A percentile compares a stretch with the other conserved stretches of the same genome.
Conservation (phyloP, 2,888 invertebrate species). For the Conomelus anceps region DNA sequence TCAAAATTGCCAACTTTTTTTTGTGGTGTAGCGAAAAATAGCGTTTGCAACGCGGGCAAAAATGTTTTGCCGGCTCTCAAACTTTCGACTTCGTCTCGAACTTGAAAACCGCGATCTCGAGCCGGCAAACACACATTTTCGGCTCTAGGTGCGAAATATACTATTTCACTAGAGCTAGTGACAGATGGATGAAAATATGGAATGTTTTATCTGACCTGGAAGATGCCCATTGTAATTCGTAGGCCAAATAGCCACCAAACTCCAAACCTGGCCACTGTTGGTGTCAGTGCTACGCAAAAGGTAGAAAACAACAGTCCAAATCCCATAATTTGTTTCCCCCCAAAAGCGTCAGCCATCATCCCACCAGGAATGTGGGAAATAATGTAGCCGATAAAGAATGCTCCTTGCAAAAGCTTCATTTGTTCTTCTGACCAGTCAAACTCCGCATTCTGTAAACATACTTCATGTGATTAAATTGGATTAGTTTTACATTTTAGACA, state of each 20-base stretch:
- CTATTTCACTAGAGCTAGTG: not conserved
- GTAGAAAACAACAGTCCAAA: slow-evolving; percentile 47
- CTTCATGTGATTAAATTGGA: no score
- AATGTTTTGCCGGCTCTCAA: no score
- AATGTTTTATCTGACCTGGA: not conserved
- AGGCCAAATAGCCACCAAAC: not conserved
- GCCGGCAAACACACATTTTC: no score
- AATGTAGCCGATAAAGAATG: slow-evolving; percentile 21
- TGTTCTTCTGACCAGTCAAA: not conserved
- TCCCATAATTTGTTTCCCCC: slow-evolving; percentile 24
- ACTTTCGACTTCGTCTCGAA: no score
- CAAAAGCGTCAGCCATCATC: slow-evolving; percentile 20
- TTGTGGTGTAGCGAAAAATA: no score
- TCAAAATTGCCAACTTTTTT: no score
- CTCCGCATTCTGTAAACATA: not conserved
- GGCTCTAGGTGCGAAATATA: not conserved
- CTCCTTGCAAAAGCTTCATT: slow-evolving; percentile 5
- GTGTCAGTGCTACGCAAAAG: slow-evolving; percentile 42
- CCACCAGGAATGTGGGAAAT: slow-evolving; percentile 23
- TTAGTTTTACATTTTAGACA: not conserved
- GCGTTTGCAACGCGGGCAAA: no score
- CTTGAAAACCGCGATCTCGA: no score
- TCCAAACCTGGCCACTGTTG: slow-evolving; percentile 39
- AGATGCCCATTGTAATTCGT: not conserved
- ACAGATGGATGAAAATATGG: no score